These are phyloP conservation scores for Epinotia bilunana DNA, from an alignment of 2,888 invertebrate species.

Conservation along the genomic window DNA sequence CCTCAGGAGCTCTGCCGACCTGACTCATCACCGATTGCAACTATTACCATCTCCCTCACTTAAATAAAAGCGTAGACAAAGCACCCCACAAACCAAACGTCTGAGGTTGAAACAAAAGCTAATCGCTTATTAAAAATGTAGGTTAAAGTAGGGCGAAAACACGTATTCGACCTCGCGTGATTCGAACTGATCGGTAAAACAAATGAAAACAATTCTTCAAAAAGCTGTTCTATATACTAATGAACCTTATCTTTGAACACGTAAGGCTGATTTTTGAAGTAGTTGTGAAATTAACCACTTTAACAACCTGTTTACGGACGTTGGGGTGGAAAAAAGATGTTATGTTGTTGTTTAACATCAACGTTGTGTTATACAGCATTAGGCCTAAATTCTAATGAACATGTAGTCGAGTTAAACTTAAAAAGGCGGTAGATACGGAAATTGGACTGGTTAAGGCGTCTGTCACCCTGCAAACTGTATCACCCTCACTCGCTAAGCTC, in stretches of 20 bases:
- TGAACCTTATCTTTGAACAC: not conserved
- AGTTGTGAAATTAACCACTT: not conserved
- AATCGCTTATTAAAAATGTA: slow-evolving; percentile 40
- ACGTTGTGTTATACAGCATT: not conserved
- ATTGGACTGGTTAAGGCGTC: not conserved
- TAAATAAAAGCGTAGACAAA: not conserved
- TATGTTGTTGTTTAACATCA: not conserved
- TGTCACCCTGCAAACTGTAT: no score
- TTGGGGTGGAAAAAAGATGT: not conserved
- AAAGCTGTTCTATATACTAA: not conserved
- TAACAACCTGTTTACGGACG: not conserved
- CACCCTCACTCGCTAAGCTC: no score
- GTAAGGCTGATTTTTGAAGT: not conserved
- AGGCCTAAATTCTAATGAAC: not conserved
- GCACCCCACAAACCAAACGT: slow-evolving; percentile 11
- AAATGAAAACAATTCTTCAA: slow-evolving; percentile 29
- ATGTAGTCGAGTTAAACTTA: no score
- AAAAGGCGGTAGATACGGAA: not conserved
- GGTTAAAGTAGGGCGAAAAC: slow-evolving; percentile 31
- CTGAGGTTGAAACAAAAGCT: slow-evolving; percentile 21
- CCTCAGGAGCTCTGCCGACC: no score
- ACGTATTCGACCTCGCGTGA: slow-evolving; percentile 32
- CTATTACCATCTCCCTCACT: no score
- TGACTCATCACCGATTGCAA: no score
- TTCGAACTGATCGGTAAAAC: slow-evolving; percentile 23